Evolutionary conservation across 2,888 invertebrate species (phyloP), one percentile per base, ranked within the genome.

Genomic region (Glyphotaelius pellucidus): DNA sequence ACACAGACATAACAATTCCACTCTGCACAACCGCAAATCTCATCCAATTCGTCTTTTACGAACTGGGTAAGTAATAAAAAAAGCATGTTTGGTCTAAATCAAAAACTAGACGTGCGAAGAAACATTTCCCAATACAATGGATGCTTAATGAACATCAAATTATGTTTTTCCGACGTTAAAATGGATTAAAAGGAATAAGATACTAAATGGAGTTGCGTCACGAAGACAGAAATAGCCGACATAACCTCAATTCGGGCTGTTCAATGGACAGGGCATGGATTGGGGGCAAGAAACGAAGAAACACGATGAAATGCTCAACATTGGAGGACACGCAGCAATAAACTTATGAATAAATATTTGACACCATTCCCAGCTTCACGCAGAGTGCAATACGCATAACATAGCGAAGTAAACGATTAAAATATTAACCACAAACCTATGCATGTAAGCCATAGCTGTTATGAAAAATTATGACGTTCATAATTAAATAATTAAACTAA

Each of bases 161-260:
- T 31, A 67, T 9, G 67, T 67, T 25, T n/a, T 15, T 5, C 67
- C 14, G n/a, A 86, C 35, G 80, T 86, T 80, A 52, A 84, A 35
- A 35, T 35, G 52, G 52, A 42, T 80, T 90, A 67, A 86, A 80
- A 14, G 32, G 85, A 67, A 85, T 85, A 42, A 86, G 90, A 79
- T 42, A 87, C 91, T 85, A 86, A 87, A 80, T 35, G 11, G 19
- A 87, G 89, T 92, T 92, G 90, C 92, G 91, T 90, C 92, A 92
- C 67, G 38, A 80, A 35, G 79, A 91, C 92, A 92, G 80, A 92
- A 93, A 92, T 93, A 92, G 91, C 91, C 89, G 91, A 87, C 92
- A 92, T 93, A 93, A 93, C 93, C 93, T 93, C 92, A 93, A 92
- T 93, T 92, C 91, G 90, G 93, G 92, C 83, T 92, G 92, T 92